A percentile compares a stretch with the other conserved stretches of the same genome.
phyloP scores from a whole-genome alignment of 2,113 vertebrate genomes.

The Barbus barbus region DNA sequence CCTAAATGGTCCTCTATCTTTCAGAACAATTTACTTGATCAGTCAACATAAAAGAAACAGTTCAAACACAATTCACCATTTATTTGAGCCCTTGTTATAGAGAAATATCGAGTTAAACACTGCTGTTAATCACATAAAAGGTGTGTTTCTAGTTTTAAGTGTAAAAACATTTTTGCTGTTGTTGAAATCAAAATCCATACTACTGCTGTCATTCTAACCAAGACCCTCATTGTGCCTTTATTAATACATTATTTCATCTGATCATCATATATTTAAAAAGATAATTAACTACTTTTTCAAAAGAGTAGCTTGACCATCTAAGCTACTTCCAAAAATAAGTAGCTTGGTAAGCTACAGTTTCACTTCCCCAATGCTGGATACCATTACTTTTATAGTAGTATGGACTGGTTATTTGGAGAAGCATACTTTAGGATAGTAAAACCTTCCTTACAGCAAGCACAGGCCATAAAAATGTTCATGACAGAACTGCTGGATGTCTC shows the following conservation, averaged over 20 bases:
- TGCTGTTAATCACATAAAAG: not conserved
- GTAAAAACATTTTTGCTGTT: no score
- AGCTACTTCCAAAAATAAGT: not conserved
- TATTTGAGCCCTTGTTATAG: not conserved
- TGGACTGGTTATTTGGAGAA: conserved; percentile 14
- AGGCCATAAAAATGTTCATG: conserved; percentile 28
- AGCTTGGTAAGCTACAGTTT: not conserved
- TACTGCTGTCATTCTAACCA: no score
- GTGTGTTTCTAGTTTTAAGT: not conserved
- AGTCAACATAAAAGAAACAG: no score
- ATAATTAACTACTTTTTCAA: not conserved
- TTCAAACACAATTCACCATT: not conserved
- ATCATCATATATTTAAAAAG: not conserved
- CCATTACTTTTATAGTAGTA: conserved; percentile 12
- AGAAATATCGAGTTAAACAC: not conserved
- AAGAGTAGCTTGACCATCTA: not conserved
- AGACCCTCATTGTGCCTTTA: no score
- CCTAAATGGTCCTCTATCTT: no score
- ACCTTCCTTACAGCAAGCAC: not conserved
- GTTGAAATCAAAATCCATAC: no score
- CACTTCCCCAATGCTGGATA: not conserved
- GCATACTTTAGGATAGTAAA: conserved; percentile 28
- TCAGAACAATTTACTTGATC: no score
- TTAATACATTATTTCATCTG: not conserved
- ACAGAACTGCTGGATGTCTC: conserved; percentile 26